Percentiles rank a stretch among this genome's conserved stretches.
phyloP scores from a whole-genome alignment of 2,113 vertebrate genomes.

The Chascanopsetta lugubris region DNA sequence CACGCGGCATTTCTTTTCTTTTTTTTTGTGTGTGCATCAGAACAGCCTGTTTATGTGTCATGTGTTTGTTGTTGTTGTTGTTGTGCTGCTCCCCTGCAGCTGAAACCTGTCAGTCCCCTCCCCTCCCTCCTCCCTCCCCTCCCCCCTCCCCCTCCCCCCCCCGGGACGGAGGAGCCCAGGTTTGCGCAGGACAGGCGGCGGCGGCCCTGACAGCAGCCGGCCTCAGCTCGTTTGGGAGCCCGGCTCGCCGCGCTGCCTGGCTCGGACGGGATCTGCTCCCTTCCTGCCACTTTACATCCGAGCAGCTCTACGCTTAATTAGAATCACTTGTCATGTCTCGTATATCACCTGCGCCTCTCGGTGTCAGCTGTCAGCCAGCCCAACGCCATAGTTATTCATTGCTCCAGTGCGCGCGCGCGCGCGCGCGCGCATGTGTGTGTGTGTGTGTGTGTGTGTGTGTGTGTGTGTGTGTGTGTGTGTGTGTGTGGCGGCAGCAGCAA shows the following conservation, averaged over 20 bases:
- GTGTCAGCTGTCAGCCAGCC: slow-evolving; percentile 86
- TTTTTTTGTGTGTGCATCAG: slow-evolving; percentile 64
- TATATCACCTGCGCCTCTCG: slow-evolving; percentile 84
- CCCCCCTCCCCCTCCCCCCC: no score
- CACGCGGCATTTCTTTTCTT: slow-evolving; percentile 57
- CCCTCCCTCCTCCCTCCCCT: no score
- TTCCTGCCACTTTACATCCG: slow-evolving; percentile 85
- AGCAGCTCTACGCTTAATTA: slow-evolving; percentile 85
- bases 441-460: slow-evolving; percentile 72
- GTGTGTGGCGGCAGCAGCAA: slow-evolving; percentile 82
- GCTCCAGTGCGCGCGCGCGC: no score
- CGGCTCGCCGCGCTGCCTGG: slow-evolving; percentile 70
- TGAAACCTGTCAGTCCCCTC: slow-evolving; percentile 82
- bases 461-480: slow-evolving; percentile 73
- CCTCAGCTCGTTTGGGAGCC: slow-evolving; percentile 77
- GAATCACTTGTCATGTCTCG: slow-evolving; percentile 86
- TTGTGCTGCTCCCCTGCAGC: slow-evolving; percentile 79
- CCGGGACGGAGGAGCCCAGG: slow-evolving; percentile 66
- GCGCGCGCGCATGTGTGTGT: no score
- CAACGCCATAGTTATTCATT: slow-evolving; percentile 87
- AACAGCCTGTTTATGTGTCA: slow-evolving; percentile 59
- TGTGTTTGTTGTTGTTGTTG: slow-evolving; percentile 77
- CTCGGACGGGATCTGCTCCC: slow-evolving; percentile 83
- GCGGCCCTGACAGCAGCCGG: slow-evolving; percentile 80
- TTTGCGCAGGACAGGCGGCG: slow-evolving; percentile 78